Conservation (phyloP, 2,113 vertebrate species). For the Probosciger aterrimus region DNA sequence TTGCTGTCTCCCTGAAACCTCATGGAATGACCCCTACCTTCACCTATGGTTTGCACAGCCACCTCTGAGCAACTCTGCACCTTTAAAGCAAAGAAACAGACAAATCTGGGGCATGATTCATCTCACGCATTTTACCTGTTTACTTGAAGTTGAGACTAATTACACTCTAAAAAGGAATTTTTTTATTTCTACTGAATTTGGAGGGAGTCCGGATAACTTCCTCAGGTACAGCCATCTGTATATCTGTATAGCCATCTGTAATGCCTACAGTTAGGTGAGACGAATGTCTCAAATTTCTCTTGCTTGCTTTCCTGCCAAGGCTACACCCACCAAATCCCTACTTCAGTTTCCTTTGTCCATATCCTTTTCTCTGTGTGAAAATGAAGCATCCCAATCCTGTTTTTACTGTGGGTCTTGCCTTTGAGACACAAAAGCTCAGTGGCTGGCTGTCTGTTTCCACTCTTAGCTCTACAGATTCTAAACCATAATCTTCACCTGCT, state of each 20-base stretch:
- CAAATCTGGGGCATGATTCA: not conserved
- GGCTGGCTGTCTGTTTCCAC: not conserved
- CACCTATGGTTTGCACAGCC: fast-evolving
- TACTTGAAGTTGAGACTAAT: not conserved
- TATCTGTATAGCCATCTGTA: not conserved
- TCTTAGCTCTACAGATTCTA: not conserved
- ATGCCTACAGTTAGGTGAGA: not conserved
- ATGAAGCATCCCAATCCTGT: not conserved
- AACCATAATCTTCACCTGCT: not conserved
- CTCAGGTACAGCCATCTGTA: not conserved
- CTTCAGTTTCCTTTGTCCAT: not conserved
- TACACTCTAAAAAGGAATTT: not conserved
- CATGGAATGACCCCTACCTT: not conserved
- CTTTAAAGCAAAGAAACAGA: not conserved
- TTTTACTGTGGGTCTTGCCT: not conserved
- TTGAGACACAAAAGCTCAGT: not conserved
- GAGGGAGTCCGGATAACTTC: not conserved
- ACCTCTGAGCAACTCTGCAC: not conserved
- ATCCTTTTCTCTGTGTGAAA: not conserved
- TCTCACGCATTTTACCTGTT: not conserved
- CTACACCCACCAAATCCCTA: not conserved
- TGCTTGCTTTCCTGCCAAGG: not conserved
- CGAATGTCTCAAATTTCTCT: not conserved
- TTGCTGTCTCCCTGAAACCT: not conserved
- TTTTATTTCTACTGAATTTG: not conserved